A percentile compares a stretch with the other conserved stretches of the same genome.
Evolutionary conservation across 2,113 vertebrate species (phyloP).

Genomic region (Zosterops lateralis): DNA sequence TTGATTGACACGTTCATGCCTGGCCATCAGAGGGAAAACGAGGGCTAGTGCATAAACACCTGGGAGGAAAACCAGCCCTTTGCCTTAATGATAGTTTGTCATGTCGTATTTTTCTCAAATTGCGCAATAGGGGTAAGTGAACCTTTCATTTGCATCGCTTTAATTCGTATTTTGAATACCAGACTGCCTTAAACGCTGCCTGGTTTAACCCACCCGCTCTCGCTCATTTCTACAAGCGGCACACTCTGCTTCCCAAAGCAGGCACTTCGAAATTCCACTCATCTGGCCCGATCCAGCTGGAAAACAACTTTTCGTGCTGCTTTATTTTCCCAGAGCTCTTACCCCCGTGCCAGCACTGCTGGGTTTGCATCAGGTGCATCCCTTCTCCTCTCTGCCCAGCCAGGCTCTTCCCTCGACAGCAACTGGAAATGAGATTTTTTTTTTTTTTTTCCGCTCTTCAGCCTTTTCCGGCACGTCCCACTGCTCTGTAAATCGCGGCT

Average conservation of each 20-base stretch:
- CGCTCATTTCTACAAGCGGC: not conserved
- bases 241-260: not conserved
- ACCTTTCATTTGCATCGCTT: conserved; percentile 25
- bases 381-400: not conserved
- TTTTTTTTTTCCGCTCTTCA: not conserved
- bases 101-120: not conserved
- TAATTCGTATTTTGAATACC: conserved; percentile 39
- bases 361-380: not conserved
- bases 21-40: not conserved
- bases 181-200: not conserved
- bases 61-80: conserved; percentile 33
- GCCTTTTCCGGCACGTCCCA: not conserved
- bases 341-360: not conserved
- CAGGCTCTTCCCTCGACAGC: not conserved
- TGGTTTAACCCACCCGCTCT: not conserved
- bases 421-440: not conserved
- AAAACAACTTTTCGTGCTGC: not conserved
- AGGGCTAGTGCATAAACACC: not conserved
- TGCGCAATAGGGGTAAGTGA: not conserved
- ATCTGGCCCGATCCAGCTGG: not conserved
- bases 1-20: not conserved
- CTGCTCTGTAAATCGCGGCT: not conserved
- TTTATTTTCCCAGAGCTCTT: not conserved
- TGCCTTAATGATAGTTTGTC: conserved; percentile 47
- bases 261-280: fast-evolving